phyloP scores from a whole-genome alignment of 2,888 invertebrate genomes.

The Elmis aenea region DNA sequence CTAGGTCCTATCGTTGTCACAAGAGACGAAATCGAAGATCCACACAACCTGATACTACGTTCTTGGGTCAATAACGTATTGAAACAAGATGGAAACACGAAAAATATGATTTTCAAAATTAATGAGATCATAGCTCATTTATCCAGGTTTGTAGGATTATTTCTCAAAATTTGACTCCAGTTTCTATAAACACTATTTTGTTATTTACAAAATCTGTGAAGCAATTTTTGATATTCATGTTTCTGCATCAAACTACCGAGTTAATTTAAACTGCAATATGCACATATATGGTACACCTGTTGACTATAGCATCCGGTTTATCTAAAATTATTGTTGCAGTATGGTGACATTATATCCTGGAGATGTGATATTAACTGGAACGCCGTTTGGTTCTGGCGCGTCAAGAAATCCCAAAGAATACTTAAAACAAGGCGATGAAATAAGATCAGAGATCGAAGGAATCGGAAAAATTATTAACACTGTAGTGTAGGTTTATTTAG shows the following conservation, averaged over 20 bases:
- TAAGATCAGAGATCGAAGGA: constrained; percentile 65
- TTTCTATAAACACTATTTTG: too few species aligned
- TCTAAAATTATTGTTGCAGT: constrained; percentile 47
- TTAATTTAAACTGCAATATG: too few species aligned
- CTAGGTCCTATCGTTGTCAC: constrained; percentile 77
- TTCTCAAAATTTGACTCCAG: background rate
- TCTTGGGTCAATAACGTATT: constrained; percentile 69
- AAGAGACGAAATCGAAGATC: constrained; percentile 64
- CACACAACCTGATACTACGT: constrained; percentile 62
- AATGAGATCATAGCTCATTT: constrained; percentile 68
- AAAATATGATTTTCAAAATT: constrained; percentile 71
- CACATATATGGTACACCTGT: too few species aligned
- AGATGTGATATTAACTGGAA: constrained; percentile 81
- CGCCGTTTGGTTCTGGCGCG: constrained; percentile 68
- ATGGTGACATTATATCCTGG: constrained; percentile 76
- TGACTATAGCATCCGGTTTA: too few species aligned
- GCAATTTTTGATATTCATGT: too few species aligned
- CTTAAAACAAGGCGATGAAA: constrained; percentile 68
- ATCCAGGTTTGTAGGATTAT: constrained; percentile 58
- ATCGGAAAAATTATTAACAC: constrained; percentile 61
- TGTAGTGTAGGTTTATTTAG: constrained; percentile 47
- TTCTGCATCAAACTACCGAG: too few species aligned
- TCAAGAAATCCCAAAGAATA: constrained; percentile 70
- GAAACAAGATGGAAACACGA: constrained; percentile 73
- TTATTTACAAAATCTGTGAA: too few species aligned